Evolutionary conservation across 2,113 vertebrate genomes (phyloP), one percentile per base, ranked within the genome.

Genomic region (Axis porcinus): DNA sequence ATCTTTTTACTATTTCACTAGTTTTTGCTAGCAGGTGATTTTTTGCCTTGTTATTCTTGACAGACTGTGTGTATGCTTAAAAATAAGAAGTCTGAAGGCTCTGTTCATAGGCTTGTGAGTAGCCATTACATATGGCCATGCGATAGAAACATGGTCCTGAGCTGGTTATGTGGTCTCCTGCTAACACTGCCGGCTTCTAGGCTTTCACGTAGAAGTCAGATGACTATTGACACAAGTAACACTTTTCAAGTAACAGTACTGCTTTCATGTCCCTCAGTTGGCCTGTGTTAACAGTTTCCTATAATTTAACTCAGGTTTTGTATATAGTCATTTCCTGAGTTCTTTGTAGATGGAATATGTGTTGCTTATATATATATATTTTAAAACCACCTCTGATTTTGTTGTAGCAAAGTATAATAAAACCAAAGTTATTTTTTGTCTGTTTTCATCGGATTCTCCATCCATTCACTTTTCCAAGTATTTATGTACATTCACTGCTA

Each of bases 41-140:
- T 47, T 97, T 95, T 94, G 67, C 33, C 23, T 57, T 95, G 28
- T 82, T 93, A 57, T 89, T 96, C 40, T 43, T 92, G 47, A 57
- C 10, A 87, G 45, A 76, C 8, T 86, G 3, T 78, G 14, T 84
- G 14, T 43, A 36, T 64, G 17, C 9, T 50, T 95, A 54, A 82
- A 81, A 88, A 16, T 81, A 87, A 50, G 5, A 87, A 50, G 2
- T 67, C 81, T n/a, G 10, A 85, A 84, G 45, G 52, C 11, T 1
- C 27, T 57, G 3, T 70, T 40, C 1, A 27, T 40, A 74, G 55
- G 21, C 36, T 74, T 47, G 12, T 40, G n/a, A 6, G 36, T 2
- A 23, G 36, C 67, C 21, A 13, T 74, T 25, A 36, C 1, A 1
- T 62, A 54, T 54, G 13, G 2, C 40, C 85, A 0, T 57, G 85